Base-by-base conservation (phyloP, 1,140 invertebrate genomes). In the Drosophila takahashii region DNA sequence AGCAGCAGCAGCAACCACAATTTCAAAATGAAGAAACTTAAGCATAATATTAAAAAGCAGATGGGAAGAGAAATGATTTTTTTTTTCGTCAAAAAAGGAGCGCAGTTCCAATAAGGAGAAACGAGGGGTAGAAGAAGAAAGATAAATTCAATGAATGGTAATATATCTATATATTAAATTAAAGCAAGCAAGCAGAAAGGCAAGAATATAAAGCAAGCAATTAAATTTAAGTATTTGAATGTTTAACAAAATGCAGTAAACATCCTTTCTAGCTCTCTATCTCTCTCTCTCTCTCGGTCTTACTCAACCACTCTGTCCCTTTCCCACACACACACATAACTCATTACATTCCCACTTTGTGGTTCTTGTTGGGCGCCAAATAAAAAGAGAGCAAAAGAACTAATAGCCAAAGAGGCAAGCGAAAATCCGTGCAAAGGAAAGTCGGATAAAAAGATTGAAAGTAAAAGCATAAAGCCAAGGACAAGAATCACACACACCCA, bases 81-180 rank as follows among this genome's bases (percentile, higher is more conserved):
- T 89, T 89, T 87, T 87, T 89, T 87, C 77, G 66, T 84, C 77
- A 76, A 64, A 76, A 64, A 87, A 74, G 77, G 84, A 89, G 80
- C 84, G 73, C 85, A 80, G 80, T 89, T 89, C 77, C 80, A 73
- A 67, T 61, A 79, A 67, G 77, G 56, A 42, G 45, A 56, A 42
- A 48, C 50, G 36, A 75, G 39, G 32, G 22, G 22, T 32, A 62
- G 48, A 34, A 59, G 53, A 44, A 41, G 52, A 59, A 52, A 50
- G 71, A 81, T 77, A 71, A 65, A 60, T 74, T 89, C 81, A 69
- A 81, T 85, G 79, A 87, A 85, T 81, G 85, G 83, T 87, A 85
- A 87, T 87, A 78, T 77, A 87, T 87, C 85, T 89, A 89, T 89
- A 87, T 87, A 85, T 83, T 86, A 87, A 83, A 89, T 79, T 75